Evolutionary conservation across 2,113 vertebrate genomes (phyloP), one percentile per base, ranked within the genome.

Genomic region (Mustelus asterias): DNA sequence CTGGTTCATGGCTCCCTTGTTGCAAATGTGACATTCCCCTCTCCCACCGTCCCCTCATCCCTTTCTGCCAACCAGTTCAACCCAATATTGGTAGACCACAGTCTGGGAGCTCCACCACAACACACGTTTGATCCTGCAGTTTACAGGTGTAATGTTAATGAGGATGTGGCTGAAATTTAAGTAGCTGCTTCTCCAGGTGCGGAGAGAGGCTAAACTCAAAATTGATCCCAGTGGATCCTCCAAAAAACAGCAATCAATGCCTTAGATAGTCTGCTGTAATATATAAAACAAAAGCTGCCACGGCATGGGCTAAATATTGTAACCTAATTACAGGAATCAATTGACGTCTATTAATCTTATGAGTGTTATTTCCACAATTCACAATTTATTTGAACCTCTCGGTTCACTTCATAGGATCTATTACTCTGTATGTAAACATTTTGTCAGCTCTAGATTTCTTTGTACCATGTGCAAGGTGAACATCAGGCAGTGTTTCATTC

Each of bases 361-460:
- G 16, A 37, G 18, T 67, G 63, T 65, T 16, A 93, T 89, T 89
- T 89, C 86, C 48, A 89, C 48, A 22, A n/a, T 67, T 67, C 60
- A 41, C 37, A n/a, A 67, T 65, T 65, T 93, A 67, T 93, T 92
- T 65, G 60, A 65, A 93, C 60, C 89, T 67, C 6, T 37, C 11
- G 33, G 65, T 93, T 63, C 60, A 65, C 89, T 65, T 65, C 67
- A 37, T 41, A 65, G 60, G 89, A 93, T 41, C 60, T 65, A 67
- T 60, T 72, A 95, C 20, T 72, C 41, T 76, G 94, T 76, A 90
- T 58, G 41, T 95, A 95, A 95, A 70, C 26, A 95, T 76, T 95
- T 95, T 95, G 94, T 72, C 44, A 72, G 22, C 54, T 95, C 48
- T 54, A 72, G n/a, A 95, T 72, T 72, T 95, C 94, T 95, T 95